Base-by-base conservation (phyloP, 2,113 vertebrate genomes). In the Coptodon bakossiorum region DNA sequence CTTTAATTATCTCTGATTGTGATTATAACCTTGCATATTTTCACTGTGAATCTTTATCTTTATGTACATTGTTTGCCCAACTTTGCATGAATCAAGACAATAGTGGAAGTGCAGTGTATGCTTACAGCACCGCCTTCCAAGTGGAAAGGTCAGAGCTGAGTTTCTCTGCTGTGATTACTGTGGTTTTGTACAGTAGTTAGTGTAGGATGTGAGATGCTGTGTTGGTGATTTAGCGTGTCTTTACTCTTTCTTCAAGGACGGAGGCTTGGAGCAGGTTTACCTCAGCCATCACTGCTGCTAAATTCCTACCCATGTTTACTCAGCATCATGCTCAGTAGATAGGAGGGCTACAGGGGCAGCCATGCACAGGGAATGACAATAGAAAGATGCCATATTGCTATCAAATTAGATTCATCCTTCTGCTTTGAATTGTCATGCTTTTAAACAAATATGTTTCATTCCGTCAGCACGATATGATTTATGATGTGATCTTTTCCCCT, bases 1-100 rank as follows among this genome's bases (percentile, higher is more conserved):
- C 92, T 93, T 92, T 91, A 91, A 94, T 94, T 91, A 92, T 92
- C 89, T 40, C 86, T 94, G 91, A 94, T 93, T 93, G 90, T 93
- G 87, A 95, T 94, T 91, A 91, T 76, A 91, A 90, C 84, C 81
- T 90, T 54, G 82, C 43, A 50, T 81, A 83, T 89, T 90, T 81
- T 48, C 40, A 13, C 34, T 17, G 80, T 22, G 81, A 84, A 61
- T 90, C 85, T 81, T 88, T 81, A 82, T 92, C 86, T 86, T 83
- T 5, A 38, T 88, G 76, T 56, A 27, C 87, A 79, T 73, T 91
- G 90, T 94, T 92, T 84, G 80, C 61, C 85, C 82, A 91, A 92
- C 89, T 91, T 90, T 80, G 34, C 38, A 4, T 22, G 40, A 84
- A 78, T 71, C 16, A n/a, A 84, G 38, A 89, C 86, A 78, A 82